Evolutionary conservation across 2,113 vertebrate species (phyloP), one percentile per base, ranked within the genome.

Genomic region (Regulus satrapa): DNA sequence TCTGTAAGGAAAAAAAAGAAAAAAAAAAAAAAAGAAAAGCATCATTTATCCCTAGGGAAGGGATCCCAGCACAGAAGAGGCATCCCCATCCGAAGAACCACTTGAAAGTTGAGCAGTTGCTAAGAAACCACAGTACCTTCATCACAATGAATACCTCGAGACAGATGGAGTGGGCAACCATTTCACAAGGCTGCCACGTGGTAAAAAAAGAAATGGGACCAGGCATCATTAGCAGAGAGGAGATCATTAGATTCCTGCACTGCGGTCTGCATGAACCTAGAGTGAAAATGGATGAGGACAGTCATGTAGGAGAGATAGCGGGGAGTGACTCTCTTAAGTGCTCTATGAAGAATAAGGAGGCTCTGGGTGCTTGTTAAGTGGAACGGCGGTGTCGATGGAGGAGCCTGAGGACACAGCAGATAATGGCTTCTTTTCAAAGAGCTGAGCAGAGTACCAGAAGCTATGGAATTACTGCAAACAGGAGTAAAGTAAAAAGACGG

Each of bases 351-450:
- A 96, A 95, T 94, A 95, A 95, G 95, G 72, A 95, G 63, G 64
- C 91, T 94, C 76, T 95, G 95, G 94, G 91, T 95, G 96, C 95
- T 97, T 94, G 95, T 96, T 96, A 97, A 96, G 84, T 85, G 83
- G 91, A 91, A 92, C 10, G 1, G 68, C 9, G 0, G 83, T 95
- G 94, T 89, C 91, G 5, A 17, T 92, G 89, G 80, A 95, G 89
- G 84, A 96, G 89, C 91, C 86, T 52, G 76, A 94, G 95, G 94
- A 96, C 89, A 96, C 56, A 32, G 94, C 28, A 95, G 91, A 95
- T 95, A 97, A 97, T 97, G 94, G 95, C 86, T 94, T 89, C 45
- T 89, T 95, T 96, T 95, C 95, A 97, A 97, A 97, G 94, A 81
- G 77, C 80, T 87, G 61, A 87, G 73, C 80, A 81, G 86, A 94